Percentiles rank a stretch among this genome's conserved stretches.
These are phyloP conservation scores for Pachypeltis micranthus DNA, from an alignment of 1,140 invertebrate genomes.

Conservation along the genomic window DNA sequence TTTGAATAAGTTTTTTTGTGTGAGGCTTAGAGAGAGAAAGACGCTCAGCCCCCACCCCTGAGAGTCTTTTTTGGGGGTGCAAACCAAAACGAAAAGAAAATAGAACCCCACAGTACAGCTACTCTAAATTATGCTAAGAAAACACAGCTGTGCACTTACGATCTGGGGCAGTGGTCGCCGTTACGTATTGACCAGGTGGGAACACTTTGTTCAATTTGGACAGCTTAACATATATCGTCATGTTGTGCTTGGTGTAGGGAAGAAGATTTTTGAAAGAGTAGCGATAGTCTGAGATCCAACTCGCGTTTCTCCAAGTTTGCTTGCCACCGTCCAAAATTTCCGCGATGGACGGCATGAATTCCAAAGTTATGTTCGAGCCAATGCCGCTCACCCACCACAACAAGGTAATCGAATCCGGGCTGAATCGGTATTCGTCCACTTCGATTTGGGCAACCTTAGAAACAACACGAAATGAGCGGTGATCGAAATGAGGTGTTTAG, in stretches of 20 bases:
- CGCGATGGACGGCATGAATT: constrained; percentile 48
- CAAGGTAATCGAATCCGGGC: constrained; percentile 39
- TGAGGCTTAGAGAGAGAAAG: too few relatives aligned
- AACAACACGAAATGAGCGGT: background rate
- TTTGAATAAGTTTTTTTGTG: too few relatives aligned
- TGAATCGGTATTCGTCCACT: constrained; percentile 39
- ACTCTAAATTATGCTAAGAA: too few relatives aligned
- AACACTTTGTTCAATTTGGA: constrained; percentile 34
- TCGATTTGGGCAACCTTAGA: constrained; percentile 38
- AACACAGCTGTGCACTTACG: constrained; percentile 34
- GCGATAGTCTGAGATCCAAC: constrained; percentile 41
- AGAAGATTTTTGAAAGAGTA: constrained; percentile 50
- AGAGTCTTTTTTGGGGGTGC: too few relatives aligned
- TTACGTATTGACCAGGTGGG: constrained; percentile 46
- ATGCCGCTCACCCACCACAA: constrained; percentile 27
- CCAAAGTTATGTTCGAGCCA: constrained; percentile 32
- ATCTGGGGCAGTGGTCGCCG: constrained; percentile 49
- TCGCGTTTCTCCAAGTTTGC: constrained; percentile 41
- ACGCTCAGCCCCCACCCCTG: too few relatives aligned
- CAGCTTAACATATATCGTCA: constrained; percentile 56
- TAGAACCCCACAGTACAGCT: too few relatives aligned
- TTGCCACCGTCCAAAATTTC: constrained; percentile 26
- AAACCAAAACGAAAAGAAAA: too few relatives aligned
- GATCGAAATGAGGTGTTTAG: background rate
- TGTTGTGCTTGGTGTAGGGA: constrained; percentile 60